Base-by-base conservation (phyloP, 2,797 vertebrate species). In the Enteromius radiatus region DNA sequence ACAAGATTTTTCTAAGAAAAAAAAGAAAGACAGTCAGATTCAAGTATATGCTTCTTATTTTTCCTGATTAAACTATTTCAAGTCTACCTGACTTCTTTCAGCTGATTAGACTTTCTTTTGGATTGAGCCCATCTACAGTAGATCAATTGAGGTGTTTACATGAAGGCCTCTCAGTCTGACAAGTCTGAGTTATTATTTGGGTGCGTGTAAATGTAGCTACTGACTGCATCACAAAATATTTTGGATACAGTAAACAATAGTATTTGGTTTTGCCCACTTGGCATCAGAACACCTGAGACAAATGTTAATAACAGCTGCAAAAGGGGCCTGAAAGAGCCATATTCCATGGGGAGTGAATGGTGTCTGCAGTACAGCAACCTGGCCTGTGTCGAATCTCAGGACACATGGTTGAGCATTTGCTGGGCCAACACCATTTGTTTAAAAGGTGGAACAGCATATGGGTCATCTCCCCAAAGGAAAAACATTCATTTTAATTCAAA, bases 401-500 rank as follows among this genome's bases (percentile, higher is more conserved):
- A 73, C 14, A 76, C 59, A 73, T 47, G 19, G 76, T 41, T 75
- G 33, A 75, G 2, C 76, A 69, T 43, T 59, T 70, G 15, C 68
- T 83, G 17, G 21, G 28, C 80, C 69, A 77, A 75, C 31, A 76
- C 17, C 33, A 78, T 78, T 83, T 68, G 68, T 65, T 83, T 52
- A 9, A 5, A 52, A 69, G 73, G 54, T 82, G 49, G 61, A 71
- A 68, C n/a, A 65, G 47, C 71, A 86, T 77, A 38, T 81, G 82
- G 86, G 84, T 81, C 77, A 76, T 52, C 56, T 78, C 79, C 73
- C 65, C 68, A 26, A 38, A 19, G n/a, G 47, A 49, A 61, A 80
- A 75, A 68, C 63, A 80, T 52, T 75, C 65, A 26, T 64, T 80
- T 49, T 82, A 78, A 85, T 84, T 80, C 14, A n/a, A 52, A 70